A percentile compares a stretch with the other conserved stretches of the same genome.
phyloP scores from a whole-genome alignment of 35 echinoderm and acorn worm species.

The Heliocidaris erythrogramma region DNA sequence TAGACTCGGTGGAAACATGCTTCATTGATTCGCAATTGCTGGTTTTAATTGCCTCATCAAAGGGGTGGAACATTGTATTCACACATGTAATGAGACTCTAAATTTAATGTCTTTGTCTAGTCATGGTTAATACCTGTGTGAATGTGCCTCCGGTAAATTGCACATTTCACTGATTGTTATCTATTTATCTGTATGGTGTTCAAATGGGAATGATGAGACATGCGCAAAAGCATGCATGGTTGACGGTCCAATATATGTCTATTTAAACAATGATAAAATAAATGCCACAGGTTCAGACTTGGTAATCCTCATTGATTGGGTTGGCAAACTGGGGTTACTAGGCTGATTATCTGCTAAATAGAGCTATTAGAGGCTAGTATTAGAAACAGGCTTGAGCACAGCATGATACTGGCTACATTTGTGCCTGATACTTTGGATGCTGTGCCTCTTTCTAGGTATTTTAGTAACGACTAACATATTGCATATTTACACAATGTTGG shows the following conservation, averaged over 20 bases:
- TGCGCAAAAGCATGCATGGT: neutral
- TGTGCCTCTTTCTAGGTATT: too few relatives aligned
- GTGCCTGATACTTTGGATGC: too few relatives aligned
- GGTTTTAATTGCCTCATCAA: neutral
- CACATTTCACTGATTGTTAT: neutral
- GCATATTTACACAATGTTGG: too few relatives aligned
- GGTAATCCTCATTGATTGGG: neutral
- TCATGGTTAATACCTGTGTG: neutral
- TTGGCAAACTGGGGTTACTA: neutral
- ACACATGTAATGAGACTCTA: neutral
- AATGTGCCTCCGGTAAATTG: neutral
- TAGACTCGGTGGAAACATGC: neutral
- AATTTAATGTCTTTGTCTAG: neutral
- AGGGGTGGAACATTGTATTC: neutral
- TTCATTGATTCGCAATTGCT: neutral
- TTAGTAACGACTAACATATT: too few relatives aligned
- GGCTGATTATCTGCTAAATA: neutral
- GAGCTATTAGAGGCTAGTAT: neutral
- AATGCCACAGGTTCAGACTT: neutral
- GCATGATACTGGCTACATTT: too few relatives aligned
- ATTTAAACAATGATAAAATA: conserved; percentile 5
- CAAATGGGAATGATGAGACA: neutral
- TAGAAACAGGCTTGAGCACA: too few relatives aligned
- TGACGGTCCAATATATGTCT: neutral
- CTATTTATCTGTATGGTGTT: neutral